Percentiles rank a stretch among this genome's conserved stretches.
These are phyloP conservation scores for Engraulis encrasicolus DNA, from an alignment of 2,113 vertebrate species.

Conservation along the genomic window DNA sequence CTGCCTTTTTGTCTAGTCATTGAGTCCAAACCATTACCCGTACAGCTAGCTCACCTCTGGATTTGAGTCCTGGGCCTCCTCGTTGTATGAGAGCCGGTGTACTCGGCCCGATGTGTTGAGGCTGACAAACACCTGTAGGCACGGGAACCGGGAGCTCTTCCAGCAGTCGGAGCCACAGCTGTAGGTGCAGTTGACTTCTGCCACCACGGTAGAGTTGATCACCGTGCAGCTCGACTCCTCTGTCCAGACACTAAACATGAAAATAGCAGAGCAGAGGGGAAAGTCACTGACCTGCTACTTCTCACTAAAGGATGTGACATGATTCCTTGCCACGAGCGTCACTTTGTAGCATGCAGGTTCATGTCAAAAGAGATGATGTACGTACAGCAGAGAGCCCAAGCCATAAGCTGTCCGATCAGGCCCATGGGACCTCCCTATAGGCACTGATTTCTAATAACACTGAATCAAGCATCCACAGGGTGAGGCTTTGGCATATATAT, in stretches of 20 bases:
- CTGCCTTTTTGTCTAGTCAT: too few relatives aligned
- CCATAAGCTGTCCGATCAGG: too few relatives aligned
- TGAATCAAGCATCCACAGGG: too few relatives aligned
- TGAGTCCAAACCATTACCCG: too few relatives aligned
- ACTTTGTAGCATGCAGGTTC: neutral
- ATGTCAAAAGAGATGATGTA: too few relatives aligned
- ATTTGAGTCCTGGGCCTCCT: slow-evolving; percentile 88
- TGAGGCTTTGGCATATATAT: too few relatives aligned
- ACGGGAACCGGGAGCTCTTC: slow-evolving; percentile 89
- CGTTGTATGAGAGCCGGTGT: slow-evolving; percentile 86
- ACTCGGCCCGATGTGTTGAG: slow-evolving; percentile 86
- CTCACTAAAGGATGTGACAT: neutral
- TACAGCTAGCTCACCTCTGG: slow-evolving; percentile 83
- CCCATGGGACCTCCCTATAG: too few relatives aligned
- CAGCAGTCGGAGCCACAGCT: slow-evolving; percentile 90
- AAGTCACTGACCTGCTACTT: neutral
- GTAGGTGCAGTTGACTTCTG: slow-evolving; percentile 90
- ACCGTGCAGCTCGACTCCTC: slow-evolving; percentile 85
- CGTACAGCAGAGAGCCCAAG: too few relatives aligned
- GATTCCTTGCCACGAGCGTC: neutral
- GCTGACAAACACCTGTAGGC: slow-evolving; percentile 91
- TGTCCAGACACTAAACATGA: slow-evolving; percentile 84
- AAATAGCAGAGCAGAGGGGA: neutral
- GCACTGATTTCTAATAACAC: too few relatives aligned
- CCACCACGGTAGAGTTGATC: slow-evolving; percentile 85